A percentile compares a stretch with the other conserved stretches of the same genome.
Evolutionary conservation across 1,140 invertebrate species (phyloP).

Genomic region (Babylonia areolata): DNA sequence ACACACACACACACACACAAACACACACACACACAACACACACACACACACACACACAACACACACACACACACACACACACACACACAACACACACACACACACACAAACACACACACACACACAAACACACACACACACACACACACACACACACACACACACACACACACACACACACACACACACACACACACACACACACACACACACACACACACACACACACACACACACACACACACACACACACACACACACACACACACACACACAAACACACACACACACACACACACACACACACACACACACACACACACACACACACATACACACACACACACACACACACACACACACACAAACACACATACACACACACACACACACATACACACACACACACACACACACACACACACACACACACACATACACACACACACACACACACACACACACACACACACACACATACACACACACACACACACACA

Average conservation of each 20-base stretch:
- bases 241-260: not conserved
- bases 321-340: too few relatives aligned
- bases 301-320: too few relatives aligned
- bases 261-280: too few relatives aligned
- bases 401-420: not conserved
- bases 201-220: not conserved
- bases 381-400: not conserved
- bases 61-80: too few relatives aligned
- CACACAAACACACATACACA: not conserved
- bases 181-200: not conserved
- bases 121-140: too few relatives aligned
- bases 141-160: not conserved
- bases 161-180: not conserved
- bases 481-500: not conserved
- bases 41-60: too few relatives aligned
- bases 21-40: too few relatives aligned
- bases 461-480: slow-evolving; percentile 7
- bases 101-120: too few relatives aligned
- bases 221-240: not conserved
- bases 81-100: too few relatives aligned
- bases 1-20: too few relatives aligned
- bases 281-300: too few relatives aligned
- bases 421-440: slow-evolving; percentile 7
- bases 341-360: too few relatives aligned
- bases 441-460: slow-evolving; percentile 3